These are phyloP conservation scores for Coccyzus lansbergi DNA, from an alignment of 2,797 vertebrate species.

Conservation along the genomic window DNA sequence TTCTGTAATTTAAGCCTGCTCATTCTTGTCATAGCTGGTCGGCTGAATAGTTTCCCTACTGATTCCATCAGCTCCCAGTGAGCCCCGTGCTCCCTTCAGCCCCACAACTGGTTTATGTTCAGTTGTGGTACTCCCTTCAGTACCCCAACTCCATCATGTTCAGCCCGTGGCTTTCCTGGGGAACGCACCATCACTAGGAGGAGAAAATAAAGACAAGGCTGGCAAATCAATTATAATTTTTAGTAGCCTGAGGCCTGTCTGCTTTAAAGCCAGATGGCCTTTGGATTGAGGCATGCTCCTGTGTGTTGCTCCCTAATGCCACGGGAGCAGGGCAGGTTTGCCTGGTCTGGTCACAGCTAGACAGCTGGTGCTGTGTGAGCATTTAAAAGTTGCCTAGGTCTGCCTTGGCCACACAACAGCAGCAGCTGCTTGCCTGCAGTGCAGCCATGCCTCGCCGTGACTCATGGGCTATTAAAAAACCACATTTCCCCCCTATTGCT, in stretches of 20 bases:
- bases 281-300: background rate
- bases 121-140: no score
- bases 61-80: background rate
- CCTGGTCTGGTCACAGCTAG: fast-evolving
- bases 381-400: background rate
- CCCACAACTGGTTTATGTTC: no score
- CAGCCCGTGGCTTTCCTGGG: background rate
- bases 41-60: background rate
- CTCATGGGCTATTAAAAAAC: background rate
- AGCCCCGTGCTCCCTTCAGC: background rate
- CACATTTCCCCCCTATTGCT: background rate
- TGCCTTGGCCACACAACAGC: background rate
- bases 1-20: background rate
- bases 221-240: background rate
- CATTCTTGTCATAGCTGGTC: background rate
- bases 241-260: fast-evolving
- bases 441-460: background rate
- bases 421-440: background rate
- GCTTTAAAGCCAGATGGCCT: background rate
- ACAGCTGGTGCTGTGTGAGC: background rate
- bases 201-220: background rate
- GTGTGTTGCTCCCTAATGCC: fast-evolving
- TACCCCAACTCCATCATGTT: fast-evolving
- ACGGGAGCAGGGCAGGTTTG: background rate
- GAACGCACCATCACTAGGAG: fast-evolving